phyloP scores from a whole-genome alignment of 2,113 vertebrate genomes.

The Coracopsis vasa region DNA sequence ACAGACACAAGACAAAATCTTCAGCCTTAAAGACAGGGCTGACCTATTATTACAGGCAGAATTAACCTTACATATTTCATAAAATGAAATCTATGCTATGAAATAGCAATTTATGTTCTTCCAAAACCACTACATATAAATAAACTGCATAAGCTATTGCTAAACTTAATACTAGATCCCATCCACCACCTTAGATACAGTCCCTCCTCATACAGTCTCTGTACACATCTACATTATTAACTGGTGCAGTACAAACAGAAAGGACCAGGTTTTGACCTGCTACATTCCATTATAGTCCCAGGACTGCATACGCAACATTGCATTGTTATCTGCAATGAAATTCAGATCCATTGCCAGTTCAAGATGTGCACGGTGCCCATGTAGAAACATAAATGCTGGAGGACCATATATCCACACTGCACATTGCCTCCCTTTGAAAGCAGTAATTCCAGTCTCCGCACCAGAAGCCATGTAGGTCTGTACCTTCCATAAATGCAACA shows the following conservation, averaged over 20 bases:
- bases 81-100: no score
- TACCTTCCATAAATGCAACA: not conserved
- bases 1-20: not conserved
- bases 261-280: not conserved
- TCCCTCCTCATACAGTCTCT: not conserved
- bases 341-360: not conserved
- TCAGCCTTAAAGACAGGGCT: not conserved
- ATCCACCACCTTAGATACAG: not conserved
- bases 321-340: not conserved
- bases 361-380: rapidly evolving
- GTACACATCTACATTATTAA: not conserved
- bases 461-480: not conserved
- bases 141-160: not conserved
- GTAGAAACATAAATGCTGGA: not conserved
- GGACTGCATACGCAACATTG: not conserved
- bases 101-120: not conserved
- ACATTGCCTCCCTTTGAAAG: not conserved
- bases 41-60: not conserved
- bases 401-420: not conserved
- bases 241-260: not conserved
- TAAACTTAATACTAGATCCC: not conserved
- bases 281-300: not conserved
- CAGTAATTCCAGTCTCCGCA: not conserved
- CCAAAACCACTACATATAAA: not conserved
- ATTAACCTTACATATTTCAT: not conserved